Conservation (phyloP, 2,113 vertebrate genomes). For the Phycodurus eques region DNA sequence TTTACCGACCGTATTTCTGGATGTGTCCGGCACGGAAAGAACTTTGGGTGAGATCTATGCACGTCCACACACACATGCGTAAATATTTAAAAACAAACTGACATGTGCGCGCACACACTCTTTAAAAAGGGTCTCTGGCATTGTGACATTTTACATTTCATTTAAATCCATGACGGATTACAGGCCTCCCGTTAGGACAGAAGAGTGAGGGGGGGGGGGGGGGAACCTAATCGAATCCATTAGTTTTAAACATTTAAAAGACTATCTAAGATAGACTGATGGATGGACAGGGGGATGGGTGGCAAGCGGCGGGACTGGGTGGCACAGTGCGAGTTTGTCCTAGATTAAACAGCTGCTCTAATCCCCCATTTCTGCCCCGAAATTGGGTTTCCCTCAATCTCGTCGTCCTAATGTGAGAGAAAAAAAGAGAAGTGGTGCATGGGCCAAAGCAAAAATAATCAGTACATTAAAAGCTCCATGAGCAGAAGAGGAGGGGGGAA, state of each 20-base stretch:
- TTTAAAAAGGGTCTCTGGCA: conserved; percentile 74
- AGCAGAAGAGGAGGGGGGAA: conserved; percentile 19
- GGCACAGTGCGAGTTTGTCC: conserved; percentile 69
- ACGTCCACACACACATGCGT: conserved; percentile 29
- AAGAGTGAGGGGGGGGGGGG: conserved; percentile 20
- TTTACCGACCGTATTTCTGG: conserved; percentile 36
- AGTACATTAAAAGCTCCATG: conserved; percentile 53
- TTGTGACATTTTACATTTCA: conserved; percentile 70
- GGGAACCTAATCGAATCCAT: conserved; percentile 68
- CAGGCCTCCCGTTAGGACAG: conserved; percentile 50
- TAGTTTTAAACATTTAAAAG: conserved; percentile 73
- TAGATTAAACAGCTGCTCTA: conserved; percentile 75
- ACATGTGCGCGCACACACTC: conserved; percentile 27
- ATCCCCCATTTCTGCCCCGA: conserved; percentile 71
- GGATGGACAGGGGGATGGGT: conserved; percentile 45
- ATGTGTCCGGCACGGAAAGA: conserved; percentile 7
- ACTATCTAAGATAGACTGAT: conserved; percentile 66
- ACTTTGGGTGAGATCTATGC: conserved; percentile 42
- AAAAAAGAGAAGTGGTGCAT: conserved; percentile 45
- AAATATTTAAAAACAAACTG: conserved; percentile 3
- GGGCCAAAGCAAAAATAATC: conserved; percentile 59
- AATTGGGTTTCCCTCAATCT: conserved; percentile 76
- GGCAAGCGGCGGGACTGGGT: conserved; percentile 41
- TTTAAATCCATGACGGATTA: conserved; percentile 74
- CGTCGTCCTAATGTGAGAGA: conserved; percentile 57